Evolutionary conservation across 1,140 invertebrate species (phyloP).

Genomic region (Brachionus angularis): DNA sequence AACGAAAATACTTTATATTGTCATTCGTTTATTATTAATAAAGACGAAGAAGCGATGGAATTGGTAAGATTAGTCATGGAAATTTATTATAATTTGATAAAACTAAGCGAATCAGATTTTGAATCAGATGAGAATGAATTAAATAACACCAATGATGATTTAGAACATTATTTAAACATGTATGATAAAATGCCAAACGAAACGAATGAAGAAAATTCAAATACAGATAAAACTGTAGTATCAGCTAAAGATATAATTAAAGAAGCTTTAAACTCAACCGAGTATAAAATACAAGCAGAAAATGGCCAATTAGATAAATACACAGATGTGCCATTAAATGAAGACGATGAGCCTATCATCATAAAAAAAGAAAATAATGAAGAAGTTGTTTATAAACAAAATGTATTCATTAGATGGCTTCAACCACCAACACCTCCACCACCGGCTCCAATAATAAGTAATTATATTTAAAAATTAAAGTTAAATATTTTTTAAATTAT

Average conservation of each 20-base stretch:
- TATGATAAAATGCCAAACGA: slow-evolving; percentile 3
- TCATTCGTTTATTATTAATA: slow-evolving; percentile 28
- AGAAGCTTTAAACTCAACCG: slow-evolving; percentile 12
- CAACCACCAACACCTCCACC: slow-evolving; percentile 44
- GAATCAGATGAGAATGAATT: slow-evolving; percentile 8
- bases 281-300: no score
- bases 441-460: slow-evolving; percentile 44
- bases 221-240: slow-evolving; percentile 11
- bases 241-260: slow-evolving; percentile 29
- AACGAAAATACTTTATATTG: slow-evolving; percentile 40
- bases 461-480: background rate
- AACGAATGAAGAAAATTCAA: background rate
- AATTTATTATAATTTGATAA: slow-evolving; percentile 26
- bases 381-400: slow-evolving; percentile 40
- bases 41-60: slow-evolving; percentile 40
- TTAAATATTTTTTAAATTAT: background rate
- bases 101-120: background rate
- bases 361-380: slow-evolving; percentile 34
- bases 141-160: background rate
- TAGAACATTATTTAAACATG: background rate
- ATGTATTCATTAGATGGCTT: slow-evolving; percentile 41
- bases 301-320: slow-evolving; percentile 5
- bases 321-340: background rate
- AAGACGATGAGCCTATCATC: slow-evolving; percentile 27
- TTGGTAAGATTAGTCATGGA: slow-evolving; percentile 35